Evolutionary conservation across 30 jellyfish, hydroid and myxozoan species (phyloP).

Genomic region (Pseudorhiza aurosa): DNA sequence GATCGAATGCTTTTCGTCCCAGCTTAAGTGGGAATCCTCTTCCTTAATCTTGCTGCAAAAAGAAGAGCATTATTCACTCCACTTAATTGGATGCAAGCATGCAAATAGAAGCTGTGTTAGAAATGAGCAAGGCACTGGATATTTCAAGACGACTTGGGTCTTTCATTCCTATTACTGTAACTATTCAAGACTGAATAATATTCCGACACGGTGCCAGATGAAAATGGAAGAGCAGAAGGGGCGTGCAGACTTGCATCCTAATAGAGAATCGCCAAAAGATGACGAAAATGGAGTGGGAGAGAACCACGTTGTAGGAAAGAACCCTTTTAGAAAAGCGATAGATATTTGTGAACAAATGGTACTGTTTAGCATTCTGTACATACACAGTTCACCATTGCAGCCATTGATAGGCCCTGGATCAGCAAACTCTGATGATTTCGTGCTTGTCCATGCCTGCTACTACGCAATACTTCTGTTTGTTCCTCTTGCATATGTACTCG

Average conservation of each 20-base stretch:
- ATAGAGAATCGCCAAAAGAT: too few relatives aligned
- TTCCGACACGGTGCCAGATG: neutral
- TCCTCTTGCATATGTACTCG: constrained; percentile 38
- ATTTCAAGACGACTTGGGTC: too few relatives aligned
- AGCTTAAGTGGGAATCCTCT: too few relatives aligned
- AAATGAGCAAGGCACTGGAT: too few relatives aligned
- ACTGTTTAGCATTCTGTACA: constrained; percentile 46
- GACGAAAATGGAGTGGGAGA: neutral
- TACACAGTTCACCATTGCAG: constrained; percentile 75
- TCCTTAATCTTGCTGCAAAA: too few relatives aligned
- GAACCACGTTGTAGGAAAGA: neutral
- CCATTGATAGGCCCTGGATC: constrained; percentile 88
- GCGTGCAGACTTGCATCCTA: too few relatives aligned
- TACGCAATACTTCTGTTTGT: constrained; percentile 31
- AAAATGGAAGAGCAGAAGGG: neutral
- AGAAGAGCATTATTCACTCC: too few relatives aligned
- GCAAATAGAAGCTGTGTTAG: too few relatives aligned
- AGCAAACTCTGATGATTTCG: neutral
- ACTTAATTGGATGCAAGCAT: too few relatives aligned
- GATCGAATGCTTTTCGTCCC: too few relatives aligned
- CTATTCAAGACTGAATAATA: neutral
- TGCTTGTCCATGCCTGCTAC: constrained; percentile 59
- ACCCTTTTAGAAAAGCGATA: constrained; percentile 4
- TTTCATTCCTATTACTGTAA: too few relatives aligned
- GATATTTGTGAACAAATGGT: constrained; percentile 18